These are phyloP conservation scores for Habroteleia sp. DNA, from an alignment of 2,888 invertebrate genomes.

Conservation along the genomic window DNA sequence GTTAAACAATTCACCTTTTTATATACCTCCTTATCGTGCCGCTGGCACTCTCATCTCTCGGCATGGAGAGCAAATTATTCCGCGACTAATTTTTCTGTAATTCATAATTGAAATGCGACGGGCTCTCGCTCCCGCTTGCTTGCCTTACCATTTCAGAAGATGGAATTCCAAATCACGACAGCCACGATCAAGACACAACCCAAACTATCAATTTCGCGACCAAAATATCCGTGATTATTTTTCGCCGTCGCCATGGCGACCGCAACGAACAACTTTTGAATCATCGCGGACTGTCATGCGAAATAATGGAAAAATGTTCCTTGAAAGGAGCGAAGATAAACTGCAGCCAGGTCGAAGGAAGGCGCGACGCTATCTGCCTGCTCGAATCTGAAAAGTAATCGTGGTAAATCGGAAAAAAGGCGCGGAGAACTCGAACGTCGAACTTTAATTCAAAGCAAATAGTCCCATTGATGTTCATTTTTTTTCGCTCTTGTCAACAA, in stretches of 20 bases:
- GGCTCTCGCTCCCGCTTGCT: background rate
- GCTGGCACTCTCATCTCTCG: slow-evolving; percentile 32
- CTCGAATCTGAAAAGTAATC: slow-evolving; percentile 20
- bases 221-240: background rate
- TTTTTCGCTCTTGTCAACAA: slow-evolving; percentile 38
- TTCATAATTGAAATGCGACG: slow-evolving; percentile 6
- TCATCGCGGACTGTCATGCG: background rate
- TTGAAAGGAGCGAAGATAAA: slow-evolving; percentile 3
- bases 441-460: slow-evolving; percentile 57
- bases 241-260: slow-evolving; percentile 8
- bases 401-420: slow-evolving; percentile 27
- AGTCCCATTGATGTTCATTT: slow-evolving; percentile 50
- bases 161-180: slow-evolving; percentile 6
- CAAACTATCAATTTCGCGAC: slow-evolving; percentile 16
- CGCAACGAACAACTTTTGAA: slow-evolving; percentile 4
- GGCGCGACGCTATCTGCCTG: background rate
- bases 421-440: slow-evolving; percentile 29
- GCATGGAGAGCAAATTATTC: slow-evolving; percentile 31
- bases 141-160: slow-evolving; percentile 26
- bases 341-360: background rate
- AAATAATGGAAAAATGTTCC: slow-evolving; percentile 23
- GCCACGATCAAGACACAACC: slow-evolving; percentile 8
- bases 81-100: slow-evolving; percentile 18
- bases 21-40: slow-evolving; percentile 38
- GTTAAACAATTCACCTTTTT: slow-evolving; percentile 67